Evolutionary conservation across 2,797 vertebrate species (phyloP), one percentile per base, ranked within the genome.

Genomic region (Lateolabrax maculatus): DNA sequence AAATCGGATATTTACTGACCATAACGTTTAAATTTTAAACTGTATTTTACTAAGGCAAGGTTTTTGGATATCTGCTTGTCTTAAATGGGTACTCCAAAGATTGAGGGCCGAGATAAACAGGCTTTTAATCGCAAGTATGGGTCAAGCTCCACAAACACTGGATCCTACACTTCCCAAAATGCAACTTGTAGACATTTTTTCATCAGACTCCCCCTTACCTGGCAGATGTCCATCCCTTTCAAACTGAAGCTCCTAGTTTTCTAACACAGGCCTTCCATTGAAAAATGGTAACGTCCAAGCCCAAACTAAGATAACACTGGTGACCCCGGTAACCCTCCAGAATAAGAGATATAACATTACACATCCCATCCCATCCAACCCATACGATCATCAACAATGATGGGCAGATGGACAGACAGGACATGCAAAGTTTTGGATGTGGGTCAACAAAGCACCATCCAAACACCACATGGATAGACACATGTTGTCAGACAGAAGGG

Each of bases 321-420:
- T 55, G 60, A 36, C 60, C n/a, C n/a, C n/a, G n/a, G n/a, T n/a
- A n/a, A n/a, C 21, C 23, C 48, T n/a, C 12, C 21, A 8, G 21
- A 34, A 58, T 6, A 8, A 3, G 2, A 37, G 6, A 58, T 23
- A 23, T n/a, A 58, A n/a, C 19, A 36, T 23, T n/a, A n/a, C n/a
- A n/a, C n/a, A n/a, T n/a, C n/a, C n/a, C n/a, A n/a, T n/a, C n/a
- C n/a, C n/a, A n/a, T n/a, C n/a, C n/a, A n/a, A n/a, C n/a, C n/a
- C n/a, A n/a, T n/a, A n/a, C n/a, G n/a, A n/a, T n/a, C n/a, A 81
- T 36, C 29, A 77, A 66, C 85, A 91, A 62, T 48, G 31, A 52
- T 15, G 12, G 21, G 36, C 34, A 66, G 21, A 63, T 9, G 58
- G 57, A 80, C 57, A 83, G 90, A 88, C 69, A 78, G 34, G 73